These are phyloP conservation scores for Conchocele bisecta DNA, from an alignment of 2,888 invertebrate species.

Conservation along the genomic window DNA sequence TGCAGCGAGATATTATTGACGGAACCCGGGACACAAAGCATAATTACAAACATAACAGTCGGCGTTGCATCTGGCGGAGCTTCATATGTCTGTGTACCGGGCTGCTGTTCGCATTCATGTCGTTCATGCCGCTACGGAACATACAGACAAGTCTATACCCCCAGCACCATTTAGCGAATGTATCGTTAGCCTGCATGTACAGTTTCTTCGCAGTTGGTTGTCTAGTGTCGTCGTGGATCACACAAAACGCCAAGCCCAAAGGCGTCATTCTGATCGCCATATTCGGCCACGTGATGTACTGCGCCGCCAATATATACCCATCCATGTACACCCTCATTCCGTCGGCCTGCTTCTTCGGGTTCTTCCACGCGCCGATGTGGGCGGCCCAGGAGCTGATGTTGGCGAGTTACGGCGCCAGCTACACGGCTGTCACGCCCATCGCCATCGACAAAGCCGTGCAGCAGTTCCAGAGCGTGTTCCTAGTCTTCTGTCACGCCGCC, in stretches of 20 bases:
- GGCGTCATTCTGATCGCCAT: constrained; percentile 70
- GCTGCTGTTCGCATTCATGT: constrained; percentile 65
- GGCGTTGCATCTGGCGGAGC: constrained; percentile 65
- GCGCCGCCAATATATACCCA: constrained; percentile 73
- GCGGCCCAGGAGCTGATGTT: constrained; percentile 73
- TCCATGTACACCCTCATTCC: constrained; percentile 72
- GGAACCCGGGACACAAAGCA: constrained; percentile 41
- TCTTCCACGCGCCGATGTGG: constrained; percentile 75
- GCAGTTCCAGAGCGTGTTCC: constrained; percentile 74
- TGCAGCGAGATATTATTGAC: constrained; percentile 36
- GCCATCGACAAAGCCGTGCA: constrained; percentile 70
- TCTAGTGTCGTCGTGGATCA: constrained; percentile 66
- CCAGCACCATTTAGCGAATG: constrained; percentile 65
- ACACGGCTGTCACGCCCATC: constrained; percentile 69
- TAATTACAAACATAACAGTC: constrained; percentile 55
- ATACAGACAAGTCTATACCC: constrained; percentile 73
- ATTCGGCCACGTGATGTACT: constrained; percentile 73
- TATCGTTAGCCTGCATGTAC: constrained; percentile 73
- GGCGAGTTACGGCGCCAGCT: constrained; percentile 72
- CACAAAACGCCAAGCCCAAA: constrained; percentile 71
- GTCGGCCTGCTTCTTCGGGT: constrained; percentile 71
- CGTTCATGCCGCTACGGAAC: constrained; percentile 68
- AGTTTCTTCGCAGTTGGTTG: constrained; percentile 72
- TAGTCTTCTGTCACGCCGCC: constrained; percentile 75
- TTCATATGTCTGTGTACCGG: constrained; percentile 63